Base-by-base conservation (phyloP, 1,140 invertebrate species). In the Zaprionus gabonicus region DNA sequence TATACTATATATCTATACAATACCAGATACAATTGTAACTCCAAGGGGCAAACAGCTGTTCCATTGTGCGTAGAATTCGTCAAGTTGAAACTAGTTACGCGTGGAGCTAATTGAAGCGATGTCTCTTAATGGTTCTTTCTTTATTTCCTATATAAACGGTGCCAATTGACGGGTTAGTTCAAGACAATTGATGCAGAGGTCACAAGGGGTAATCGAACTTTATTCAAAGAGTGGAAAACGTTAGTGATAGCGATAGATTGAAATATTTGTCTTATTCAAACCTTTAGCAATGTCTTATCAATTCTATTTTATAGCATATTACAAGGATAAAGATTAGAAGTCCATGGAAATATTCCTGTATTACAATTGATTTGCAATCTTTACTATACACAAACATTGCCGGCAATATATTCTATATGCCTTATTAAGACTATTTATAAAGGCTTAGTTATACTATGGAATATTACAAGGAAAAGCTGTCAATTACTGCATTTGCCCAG, bases 181-280 rank as follows among this genome's bases (percentile, higher is more conserved):
- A 67, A 46, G 15, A 34, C 49, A 74, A 56, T 74, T 69, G 57
- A 46, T 38, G 25, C 12, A 51, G n/a, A 49, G 71, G 71, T 74
- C 66, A 74, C 60, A 34, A 9, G 66, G 71, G 66, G 57, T 74
- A 56, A 70, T 60, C 23, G 71, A 63, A 74, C 66, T 49, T 20
- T 49, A 46, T 36, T 27, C 20, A 27, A 46, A 31, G 7, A 65
- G n/a, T 15, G 28, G 13, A 38, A 38, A 23, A 2, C 44, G 23
- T 12, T 20, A 15, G 3, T 12, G 0, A 41, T 41, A 4, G 3
- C 2, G 0, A 4, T 27, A 4, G 27, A 4, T 27, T 27, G 27
- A 27, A 27, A 27, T 27, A 27, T 27, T 27, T 34, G 9, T 9
- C 31, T 34, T 41, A 31, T 31, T 1, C 7, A 9, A 7, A 31